Percentiles rank a stretch among this genome's conserved stretches.
Evolutionary conservation across 1,140 invertebrate genomes (phyloP).

Genomic region (Heliconius melpomene): DNA sequence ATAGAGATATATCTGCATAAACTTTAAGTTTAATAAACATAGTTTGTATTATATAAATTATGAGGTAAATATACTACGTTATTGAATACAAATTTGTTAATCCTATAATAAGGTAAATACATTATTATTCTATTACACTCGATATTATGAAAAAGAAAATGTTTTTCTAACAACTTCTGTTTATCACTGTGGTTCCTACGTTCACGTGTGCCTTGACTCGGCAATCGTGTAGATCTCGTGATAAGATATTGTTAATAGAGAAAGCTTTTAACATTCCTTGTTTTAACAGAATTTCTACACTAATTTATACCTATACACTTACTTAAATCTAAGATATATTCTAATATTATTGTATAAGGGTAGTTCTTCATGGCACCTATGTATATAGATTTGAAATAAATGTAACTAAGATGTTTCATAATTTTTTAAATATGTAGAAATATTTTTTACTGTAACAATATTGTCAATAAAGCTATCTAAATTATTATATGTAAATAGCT

Average conservation of each 20-base stretch:
- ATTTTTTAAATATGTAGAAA: too few relatives aligned
- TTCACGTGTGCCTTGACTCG: not conserved
- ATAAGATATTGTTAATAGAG: constrained; percentile 16
- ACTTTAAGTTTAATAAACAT: too few relatives aligned
- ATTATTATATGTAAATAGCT: too few relatives aligned
- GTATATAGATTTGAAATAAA: too few relatives aligned
- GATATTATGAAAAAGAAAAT: not conserved
- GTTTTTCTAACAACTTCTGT: not conserved
- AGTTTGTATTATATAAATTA: too few relatives aligned
- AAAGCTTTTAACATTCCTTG: constrained; percentile 8
- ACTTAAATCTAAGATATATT: not conserved
- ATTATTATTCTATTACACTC: not conserved
- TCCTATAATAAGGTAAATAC: too few relatives aligned
- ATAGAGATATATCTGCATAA: not conserved
- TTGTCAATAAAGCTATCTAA: too few relatives aligned
- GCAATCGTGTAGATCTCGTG: constrained; percentile 11
- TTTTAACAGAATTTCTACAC: not conserved
- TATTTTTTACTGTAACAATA: too few relatives aligned
- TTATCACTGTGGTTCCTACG: not conserved
- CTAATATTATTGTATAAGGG: not conserved
- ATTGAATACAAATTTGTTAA: too few relatives aligned
- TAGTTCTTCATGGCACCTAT: too few relatives aligned
- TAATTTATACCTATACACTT: not conserved
- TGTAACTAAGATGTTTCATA: too few relatives aligned
- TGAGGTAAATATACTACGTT: too few relatives aligned